Conservation (phyloP, 2,113 vertebrate species). For the Edolisoma coerulescens region DNA sequence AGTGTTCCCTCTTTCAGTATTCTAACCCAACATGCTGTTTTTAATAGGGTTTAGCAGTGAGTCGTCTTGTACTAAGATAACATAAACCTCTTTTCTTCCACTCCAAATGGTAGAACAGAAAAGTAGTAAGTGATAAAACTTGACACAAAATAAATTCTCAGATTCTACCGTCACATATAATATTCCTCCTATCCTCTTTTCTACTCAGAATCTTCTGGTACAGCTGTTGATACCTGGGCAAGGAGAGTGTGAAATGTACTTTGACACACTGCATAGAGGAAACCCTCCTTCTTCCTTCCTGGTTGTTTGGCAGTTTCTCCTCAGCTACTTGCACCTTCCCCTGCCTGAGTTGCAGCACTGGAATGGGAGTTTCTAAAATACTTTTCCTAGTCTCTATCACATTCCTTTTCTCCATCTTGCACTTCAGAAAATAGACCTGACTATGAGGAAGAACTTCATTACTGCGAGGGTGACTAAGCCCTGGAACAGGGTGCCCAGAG, state of each 20-base stretch:
- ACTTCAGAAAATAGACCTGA: neutral
- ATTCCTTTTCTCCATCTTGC: neutral
- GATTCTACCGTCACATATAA: neutral
- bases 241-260: neutral
- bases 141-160: neutral
- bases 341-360: neutral
- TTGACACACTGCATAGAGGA: neutral
- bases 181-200: neutral
- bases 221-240: neutral
- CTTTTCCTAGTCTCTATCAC: neutral
- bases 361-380: neutral
- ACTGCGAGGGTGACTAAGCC: neutral
- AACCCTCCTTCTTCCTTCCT: neutral
- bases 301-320: slow-evolving; percentile 38
- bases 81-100: neutral
- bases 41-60: neutral
- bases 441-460: neutral
- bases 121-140: neutral
- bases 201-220: neutral
- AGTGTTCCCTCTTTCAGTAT: neutral
- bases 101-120: neutral
- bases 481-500: neutral
- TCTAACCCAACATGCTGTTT: neutral
- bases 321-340: neutral
- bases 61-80: neutral